Evolutionary conservation across 2,888 invertebrate genomes (phyloP).

Genomic region (Cephus nigrinus): DNA sequence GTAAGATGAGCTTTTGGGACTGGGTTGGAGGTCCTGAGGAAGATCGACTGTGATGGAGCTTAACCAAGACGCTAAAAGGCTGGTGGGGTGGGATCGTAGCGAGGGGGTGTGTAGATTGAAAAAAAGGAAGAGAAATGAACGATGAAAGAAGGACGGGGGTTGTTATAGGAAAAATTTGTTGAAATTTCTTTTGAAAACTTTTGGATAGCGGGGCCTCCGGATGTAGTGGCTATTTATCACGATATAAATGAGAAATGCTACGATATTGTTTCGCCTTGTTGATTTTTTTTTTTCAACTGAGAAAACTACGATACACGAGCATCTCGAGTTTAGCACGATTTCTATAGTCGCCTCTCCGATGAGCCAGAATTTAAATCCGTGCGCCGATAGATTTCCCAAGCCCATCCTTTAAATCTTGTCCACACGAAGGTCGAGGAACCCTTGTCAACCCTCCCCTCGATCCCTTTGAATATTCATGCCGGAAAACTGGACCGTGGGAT

Average conservation of each 20-base stretch:
- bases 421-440: background rate
- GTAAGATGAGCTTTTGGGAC: background rate
- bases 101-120: background rate
- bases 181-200: background rate
- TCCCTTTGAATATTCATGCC: background rate
- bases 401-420: background rate
- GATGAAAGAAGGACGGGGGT: background rate
- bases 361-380: background rate
- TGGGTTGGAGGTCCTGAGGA: background rate
- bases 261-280: background rate
- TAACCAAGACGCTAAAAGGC: background rate
- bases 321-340: background rate
- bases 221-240: background rate
- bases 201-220: background rate
- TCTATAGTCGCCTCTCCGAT: background rate
- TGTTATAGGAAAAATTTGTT: background rate
- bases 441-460: background rate
- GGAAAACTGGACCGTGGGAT: background rate
- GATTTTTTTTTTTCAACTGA: background rate
- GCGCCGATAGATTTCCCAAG: background rate
- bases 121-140: background rate
- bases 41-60: background rate
- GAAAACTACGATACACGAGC: background rate
- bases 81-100: background rate
- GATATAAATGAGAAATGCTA: background rate